Conservation (phyloP, 2,888 invertebrate species). For the Allophyes oxyacanthae region DNA sequence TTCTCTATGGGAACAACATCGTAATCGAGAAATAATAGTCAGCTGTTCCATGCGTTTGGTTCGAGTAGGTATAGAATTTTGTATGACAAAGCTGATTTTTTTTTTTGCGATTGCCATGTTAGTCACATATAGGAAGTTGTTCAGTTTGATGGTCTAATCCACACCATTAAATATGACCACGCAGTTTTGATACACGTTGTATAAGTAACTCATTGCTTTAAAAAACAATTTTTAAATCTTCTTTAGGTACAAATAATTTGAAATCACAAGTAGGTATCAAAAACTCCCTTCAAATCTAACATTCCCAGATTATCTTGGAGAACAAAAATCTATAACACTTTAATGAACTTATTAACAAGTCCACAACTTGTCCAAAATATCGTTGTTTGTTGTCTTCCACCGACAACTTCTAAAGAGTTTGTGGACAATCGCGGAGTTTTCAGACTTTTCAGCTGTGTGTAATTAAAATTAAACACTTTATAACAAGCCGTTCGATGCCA, state of each 20-base stretch:
- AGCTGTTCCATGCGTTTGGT: too few species aligned
- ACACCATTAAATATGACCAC: too few species aligned
- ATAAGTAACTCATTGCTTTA: background rate
- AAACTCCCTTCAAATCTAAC: background rate
- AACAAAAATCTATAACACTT: slow-evolving; percentile 12
- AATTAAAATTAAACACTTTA: slow-evolving; percentile 63
- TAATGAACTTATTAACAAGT: slow-evolving; percentile 52
- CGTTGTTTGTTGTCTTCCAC: slow-evolving; percentile 53
- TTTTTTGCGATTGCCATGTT: too few species aligned
- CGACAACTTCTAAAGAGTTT: slow-evolving; percentile 23
- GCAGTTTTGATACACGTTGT: too few species aligned
- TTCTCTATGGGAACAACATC: too few species aligned
- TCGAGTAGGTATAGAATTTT: too few species aligned
- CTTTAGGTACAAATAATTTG: too few species aligned
- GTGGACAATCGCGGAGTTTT: slow-evolving; percentile 54
- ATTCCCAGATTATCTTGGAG: slow-evolving; percentile 2
- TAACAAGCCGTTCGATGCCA: slow-evolving; percentile 45
- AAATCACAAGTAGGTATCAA: background rate
- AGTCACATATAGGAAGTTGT: too few species aligned
- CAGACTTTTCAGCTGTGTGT: slow-evolving; percentile 60
- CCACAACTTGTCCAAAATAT: slow-evolving; percentile 55
- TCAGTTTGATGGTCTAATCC: too few species aligned
- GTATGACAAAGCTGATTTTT: too few species aligned
- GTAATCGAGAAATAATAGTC: too few species aligned
- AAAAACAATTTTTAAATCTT: too few species aligned